Base-by-base conservation (phyloP, 2,113 vertebrate genomes). In the Procapra przewalskii region DNA sequence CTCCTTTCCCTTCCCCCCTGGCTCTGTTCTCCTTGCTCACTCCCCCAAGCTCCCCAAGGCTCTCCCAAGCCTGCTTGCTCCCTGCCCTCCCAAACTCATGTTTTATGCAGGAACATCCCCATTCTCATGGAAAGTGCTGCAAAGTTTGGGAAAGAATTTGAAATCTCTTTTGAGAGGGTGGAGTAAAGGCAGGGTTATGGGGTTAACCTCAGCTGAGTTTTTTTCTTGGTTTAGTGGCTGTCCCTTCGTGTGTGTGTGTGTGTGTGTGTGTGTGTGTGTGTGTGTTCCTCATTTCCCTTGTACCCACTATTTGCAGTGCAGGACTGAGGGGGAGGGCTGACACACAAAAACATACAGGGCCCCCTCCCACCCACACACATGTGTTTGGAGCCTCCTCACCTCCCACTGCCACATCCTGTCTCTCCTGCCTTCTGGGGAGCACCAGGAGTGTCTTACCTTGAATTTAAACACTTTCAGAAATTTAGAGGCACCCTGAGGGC, bases 31-130 rank as follows among this genome's bases (percentile, higher is more conserved):
- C 52, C 57, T 23, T n/a, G 62, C 88, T 88, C 90, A 57, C 13
- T 45, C 59, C 80, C 52, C 92, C 81, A 71, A 79, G 79, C 93
- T 93, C 95, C 95, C 82, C 71, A 29, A 88, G 96, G 79, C 83
- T 94, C 52, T 64, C 85, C 85, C 36, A 55, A 71, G 90, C 92
- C 86, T 71, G 48, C 67, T n/a, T 77, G 33, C 94, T 91, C 79
- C 33, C 52, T 94, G 96, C 95, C 62, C 95, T 88, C 86, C 50
- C 80, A 97, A 97, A 96, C 99, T 99, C 98, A 96, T 98, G 98
- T 97, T 98, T 99, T 98, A 96, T 97, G 98, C 98, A 98, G 98
- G 97, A 97, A 98, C 98, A 96, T 97, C 98, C 97, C 97, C 97
- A 97, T 98, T 98, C 98, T 98, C 98, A 98, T 94, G 98, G 97